phyloP scores from a whole-genome alignment of 1,140 invertebrate species.

The Brachionus calyciflorus region DNA sequence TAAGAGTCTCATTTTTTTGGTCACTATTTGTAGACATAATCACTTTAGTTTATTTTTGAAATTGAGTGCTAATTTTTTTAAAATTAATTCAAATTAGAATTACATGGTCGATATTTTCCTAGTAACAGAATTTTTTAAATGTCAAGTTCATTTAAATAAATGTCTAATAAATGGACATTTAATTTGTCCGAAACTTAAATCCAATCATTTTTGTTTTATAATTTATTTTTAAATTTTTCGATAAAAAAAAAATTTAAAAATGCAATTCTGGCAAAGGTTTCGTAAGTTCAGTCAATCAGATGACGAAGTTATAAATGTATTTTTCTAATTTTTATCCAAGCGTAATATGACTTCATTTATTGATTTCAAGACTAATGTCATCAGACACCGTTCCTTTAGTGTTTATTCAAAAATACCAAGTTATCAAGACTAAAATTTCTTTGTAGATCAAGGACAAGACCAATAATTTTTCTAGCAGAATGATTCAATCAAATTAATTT shows the following conservation, averaged over 20 bases:
- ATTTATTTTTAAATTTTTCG: not conserved
- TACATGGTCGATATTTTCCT: not conserved
- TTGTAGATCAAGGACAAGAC: too few species aligned
- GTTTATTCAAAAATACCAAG: too few species aligned
- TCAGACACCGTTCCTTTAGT: too few species aligned
- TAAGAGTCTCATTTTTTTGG: not conserved
- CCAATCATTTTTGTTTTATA: not conserved
- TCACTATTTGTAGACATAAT: not conserved
- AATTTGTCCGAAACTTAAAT: conserved; percentile 1
- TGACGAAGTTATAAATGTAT: too few species aligned
- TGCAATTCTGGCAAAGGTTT: too few species aligned
- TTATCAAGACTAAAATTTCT: too few species aligned
- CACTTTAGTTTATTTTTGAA: not conserved
- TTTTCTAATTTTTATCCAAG: too few species aligned
- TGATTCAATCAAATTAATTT: too few species aligned
- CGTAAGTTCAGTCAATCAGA: too few species aligned
- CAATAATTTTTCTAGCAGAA: too few species aligned
- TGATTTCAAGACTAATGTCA: too few species aligned
- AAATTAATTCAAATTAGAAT: not conserved
- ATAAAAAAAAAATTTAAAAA: not conserved
- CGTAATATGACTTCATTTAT: too few species aligned
- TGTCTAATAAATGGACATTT: not conserved
- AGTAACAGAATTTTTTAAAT: not conserved
- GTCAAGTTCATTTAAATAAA: not conserved
- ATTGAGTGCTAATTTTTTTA: not conserved